Base-by-base conservation (phyloP, 2,888 invertebrate genomes). In the Amaurobius ferox region DNA sequence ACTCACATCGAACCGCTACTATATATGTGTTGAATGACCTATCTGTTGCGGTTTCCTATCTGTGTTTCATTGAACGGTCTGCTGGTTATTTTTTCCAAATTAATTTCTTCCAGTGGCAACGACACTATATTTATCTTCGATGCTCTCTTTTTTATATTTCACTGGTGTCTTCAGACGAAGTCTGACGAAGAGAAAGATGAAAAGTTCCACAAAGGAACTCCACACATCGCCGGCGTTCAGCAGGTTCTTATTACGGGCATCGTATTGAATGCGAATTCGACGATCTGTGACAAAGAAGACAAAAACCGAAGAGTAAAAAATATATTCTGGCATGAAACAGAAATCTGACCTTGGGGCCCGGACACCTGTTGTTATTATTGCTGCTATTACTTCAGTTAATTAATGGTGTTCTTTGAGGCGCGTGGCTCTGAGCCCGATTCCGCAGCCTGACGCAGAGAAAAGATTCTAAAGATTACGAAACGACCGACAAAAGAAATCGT, bases 241-340 rank as follows among this genome's bases (percentile, higher is more conserved):
- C 55, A 1, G 23, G 55, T 55, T 23, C 55, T 55, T 55, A 55
- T 55, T 55, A 55, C 16, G 23, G 55, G 23, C 19, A 23, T 23
- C 23, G 3, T 6, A 23, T 23, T 55, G 6, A 6, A 23, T 6
- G 55, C 2, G 44, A 55, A 55, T 23, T 23, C 23, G 23, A 23
- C 55, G 55, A 55, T 55, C 55, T 55, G 55, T 55, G 55, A 55
- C 55, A 55, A 23, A 19, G 55, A 55, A 55, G 55, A 55, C 23
- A 55, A 55, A 55, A 23, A 7, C 1, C n/a, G 7, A 11, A n/a
- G 2, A 44, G 55, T 2, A 55, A 7, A 55, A 55, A 23, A 55
- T 11, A 23, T 55, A 23, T 19, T 23, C 23, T 55, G 5, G 55
- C 55, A 23, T 55, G 55, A 55, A 55, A 6, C 55, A 55, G 55